phyloP scores from a whole-genome alignment of 2,797 vertebrate genomes.

The Pagetopsis macropterus region DNA sequence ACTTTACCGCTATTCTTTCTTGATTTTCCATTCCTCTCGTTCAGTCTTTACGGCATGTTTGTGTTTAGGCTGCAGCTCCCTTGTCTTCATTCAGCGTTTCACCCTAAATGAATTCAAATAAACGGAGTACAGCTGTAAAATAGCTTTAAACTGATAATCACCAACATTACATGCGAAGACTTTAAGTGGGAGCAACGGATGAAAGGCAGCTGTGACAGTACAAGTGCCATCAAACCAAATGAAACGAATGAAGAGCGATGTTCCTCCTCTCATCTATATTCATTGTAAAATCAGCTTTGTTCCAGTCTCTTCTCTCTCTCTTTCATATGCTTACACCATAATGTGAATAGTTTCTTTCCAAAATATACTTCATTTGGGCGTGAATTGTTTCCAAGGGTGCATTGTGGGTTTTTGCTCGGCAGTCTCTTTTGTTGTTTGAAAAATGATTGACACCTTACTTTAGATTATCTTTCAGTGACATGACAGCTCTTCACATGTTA shows the following conservation, averaged over 20 bases:
- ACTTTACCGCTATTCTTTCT: slow-evolving; percentile 1
- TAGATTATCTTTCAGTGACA: slow-evolving; percentile 6
- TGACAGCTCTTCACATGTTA: slow-evolving; percentile 15
- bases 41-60: slow-evolving; percentile 28
- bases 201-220: slow-evolving; percentile 24
- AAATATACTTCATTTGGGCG: not conserved
- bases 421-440: not conserved
- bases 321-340: not conserved
- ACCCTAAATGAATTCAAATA: slow-evolving; percentile 14
- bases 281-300: slow-evolving; percentile 5
- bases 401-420: not conserved
- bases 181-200: slow-evolving; percentile 25
- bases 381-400: slow-evolving; percentile 4
- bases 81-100: slow-evolving; percentile 19
- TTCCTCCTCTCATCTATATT: not conserved
- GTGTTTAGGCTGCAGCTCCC: slow-evolving; percentile 7
- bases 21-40: slow-evolving; percentile 13
- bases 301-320: not conserved
- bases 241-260: no score
- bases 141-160: slow-evolving; percentile 53
- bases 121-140: slow-evolving; percentile 49
- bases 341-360: slow-evolving; percentile 10
- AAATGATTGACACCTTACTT: slow-evolving; percentile 8
- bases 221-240: not conserved
- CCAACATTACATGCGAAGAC: slow-evolving; percentile 12